A percentile compares a stretch with the other conserved stretches of the same genome.
Evolutionary conservation across 2,888 invertebrate genomes (phyloP).

Genomic region (Drosophila picticornis): DNA sequence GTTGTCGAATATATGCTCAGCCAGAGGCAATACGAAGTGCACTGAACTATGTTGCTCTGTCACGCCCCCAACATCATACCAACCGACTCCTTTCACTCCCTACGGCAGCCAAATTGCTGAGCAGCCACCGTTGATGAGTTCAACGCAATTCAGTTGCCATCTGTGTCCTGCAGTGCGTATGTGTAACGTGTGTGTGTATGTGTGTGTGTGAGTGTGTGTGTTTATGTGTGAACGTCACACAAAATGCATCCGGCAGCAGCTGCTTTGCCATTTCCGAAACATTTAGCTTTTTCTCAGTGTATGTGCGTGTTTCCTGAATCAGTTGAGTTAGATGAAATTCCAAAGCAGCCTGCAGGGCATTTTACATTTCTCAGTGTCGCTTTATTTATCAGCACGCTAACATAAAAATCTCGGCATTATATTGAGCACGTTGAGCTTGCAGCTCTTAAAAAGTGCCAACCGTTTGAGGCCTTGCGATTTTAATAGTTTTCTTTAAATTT

Average conservation of each 20-base stretch:
- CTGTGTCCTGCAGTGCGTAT: constrained; percentile 57
- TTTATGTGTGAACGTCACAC: constrained; percentile 31
- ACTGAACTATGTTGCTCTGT: constrained; percentile 43
- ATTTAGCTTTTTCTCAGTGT: constrained; percentile 55
- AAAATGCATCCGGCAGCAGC: constrained; percentile 70
- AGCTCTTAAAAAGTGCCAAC: background rate
- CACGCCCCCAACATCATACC: background rate
- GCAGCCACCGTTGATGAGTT: constrained; percentile 61
- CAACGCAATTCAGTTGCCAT: constrained; percentile 54
- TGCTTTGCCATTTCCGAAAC: constrained; percentile 78
- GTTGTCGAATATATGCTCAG: constrained; percentile 43
- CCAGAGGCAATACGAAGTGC: constrained; percentile 42
- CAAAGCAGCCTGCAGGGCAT: constrained; percentile 20
- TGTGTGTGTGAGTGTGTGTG: constrained; percentile 34
- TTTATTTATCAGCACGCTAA: constrained; percentile 23
- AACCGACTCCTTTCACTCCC: background rate
- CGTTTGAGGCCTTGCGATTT: background rate
- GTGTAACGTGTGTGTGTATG: constrained; percentile 23
- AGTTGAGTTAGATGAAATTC: constrained; percentile 48
- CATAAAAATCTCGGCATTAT: background rate
- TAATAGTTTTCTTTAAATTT: background rate
- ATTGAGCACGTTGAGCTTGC: background rate
- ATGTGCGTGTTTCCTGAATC: constrained; percentile 46
- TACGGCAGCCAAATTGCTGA: constrained; percentile 54
- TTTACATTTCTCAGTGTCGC: constrained; percentile 12